phyloP scores from a whole-genome alignment of 2,888 invertebrate species.

The Amitus sp. region DNA sequence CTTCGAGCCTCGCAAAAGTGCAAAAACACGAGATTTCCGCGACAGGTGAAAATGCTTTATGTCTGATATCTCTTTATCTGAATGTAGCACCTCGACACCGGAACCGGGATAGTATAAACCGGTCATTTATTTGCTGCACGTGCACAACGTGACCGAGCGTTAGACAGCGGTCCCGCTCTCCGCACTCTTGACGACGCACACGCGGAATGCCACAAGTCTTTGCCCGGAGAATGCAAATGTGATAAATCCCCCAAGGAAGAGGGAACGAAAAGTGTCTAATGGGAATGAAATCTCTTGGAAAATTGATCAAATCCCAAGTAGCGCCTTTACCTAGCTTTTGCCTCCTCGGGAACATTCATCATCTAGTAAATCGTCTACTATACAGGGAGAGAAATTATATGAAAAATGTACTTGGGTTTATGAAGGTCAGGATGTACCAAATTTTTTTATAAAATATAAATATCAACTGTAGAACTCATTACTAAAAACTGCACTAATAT shows the following conservation, averaged over 20 bases:
- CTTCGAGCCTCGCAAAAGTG: neutral
- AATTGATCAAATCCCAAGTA: too few relatives aligned
- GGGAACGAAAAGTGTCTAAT: constrained; percentile 7
- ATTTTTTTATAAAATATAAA: too few relatives aligned
- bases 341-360: too few relatives aligned
- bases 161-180: constrained; percentile 26
- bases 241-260: constrained; percentile 24
- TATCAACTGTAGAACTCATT: too few relatives aligned
- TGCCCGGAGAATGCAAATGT: constrained; percentile 26
- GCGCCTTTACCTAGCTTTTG: too few relatives aligned
- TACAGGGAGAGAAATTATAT: too few relatives aligned
- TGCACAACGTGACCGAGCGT: constrained; percentile 33
- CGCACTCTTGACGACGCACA: constrained; percentile 28
- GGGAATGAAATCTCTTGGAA: too few relatives aligned
- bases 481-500: too few relatives aligned
- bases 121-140: constrained; percentile 40
- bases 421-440: too few relatives aligned
- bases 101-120: constrained; percentile 35
- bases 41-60: constrained; percentile 30
- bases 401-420: too few relatives aligned
- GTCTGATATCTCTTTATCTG: constrained; percentile 25
- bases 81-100: constrained; percentile 21
- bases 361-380: too few relatives aligned
- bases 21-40: constrained; percentile 12
- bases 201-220: constrained; percentile 32